Base-by-base conservation (phyloP, 2,797 vertebrate genomes). In the Alexandromys oeconomus region DNA sequence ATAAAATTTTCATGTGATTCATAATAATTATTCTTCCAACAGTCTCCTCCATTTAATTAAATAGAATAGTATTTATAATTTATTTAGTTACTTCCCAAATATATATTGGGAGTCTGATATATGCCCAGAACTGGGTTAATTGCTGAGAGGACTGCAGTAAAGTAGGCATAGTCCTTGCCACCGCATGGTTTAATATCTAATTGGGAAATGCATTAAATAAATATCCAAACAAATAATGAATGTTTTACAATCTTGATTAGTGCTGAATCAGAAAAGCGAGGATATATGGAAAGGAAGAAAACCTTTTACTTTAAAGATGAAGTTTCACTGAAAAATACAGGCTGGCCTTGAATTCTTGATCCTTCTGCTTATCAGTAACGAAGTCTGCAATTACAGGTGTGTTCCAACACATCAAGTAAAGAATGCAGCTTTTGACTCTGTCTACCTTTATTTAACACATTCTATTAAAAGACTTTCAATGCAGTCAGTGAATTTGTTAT, bases 21-120 rank as follows among this genome's bases (percentile, higher is more conserved):
- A 48, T 82, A 92, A 87, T 71, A 95, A 88, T 40, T 80, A 87
- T 57, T 92, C 34, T 94, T 89, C 48, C 25, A 93, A 94, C 21
- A 71, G 87, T 92, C 23, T 73, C 17, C 69, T 84, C 84, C 63
- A 82, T 79, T 94, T 94, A 96, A 90, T 97, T 90, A 91, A 96
- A 76, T 25, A 86, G 40, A 95, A 77, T 96, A 61, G 69, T 86
- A 94, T 81, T 23, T 81, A 92, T 65, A 48, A 27, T 91, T 95
- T 89, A 95, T 87, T n/a, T 25, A 80, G 67, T 96, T 51, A 91
- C 59, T 90, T 91, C 54, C 93, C n/a, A 92, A 92, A 67, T 86
- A 94, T 51, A 25, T 73, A 76, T 54, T 74, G 27, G 51, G 4
- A 37, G 6, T 87, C 67, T 92, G 37, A 13, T n/a, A 71, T 23